Conservation (phyloP, 2,113 vertebrate species). For the Grus americana region DNA sequence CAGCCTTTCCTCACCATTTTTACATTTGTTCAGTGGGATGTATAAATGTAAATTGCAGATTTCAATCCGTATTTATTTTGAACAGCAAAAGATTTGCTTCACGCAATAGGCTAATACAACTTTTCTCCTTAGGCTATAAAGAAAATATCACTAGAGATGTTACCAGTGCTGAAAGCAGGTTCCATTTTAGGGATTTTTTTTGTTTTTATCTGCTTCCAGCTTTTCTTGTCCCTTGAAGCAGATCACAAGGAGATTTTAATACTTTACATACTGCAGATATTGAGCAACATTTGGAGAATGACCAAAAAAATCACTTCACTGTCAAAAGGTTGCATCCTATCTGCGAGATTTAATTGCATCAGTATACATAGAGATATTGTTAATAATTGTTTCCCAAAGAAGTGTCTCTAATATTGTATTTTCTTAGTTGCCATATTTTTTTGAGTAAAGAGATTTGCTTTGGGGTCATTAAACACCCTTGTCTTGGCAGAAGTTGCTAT, state of each 20-base stretch:
- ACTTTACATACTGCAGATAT: background rate
- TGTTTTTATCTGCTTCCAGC: constrained; percentile 17
- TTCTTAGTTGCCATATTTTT: background rate
- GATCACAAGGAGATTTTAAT: constrained; percentile 26
- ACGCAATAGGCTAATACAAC: background rate
- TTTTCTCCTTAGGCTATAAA: constrained; percentile 2
- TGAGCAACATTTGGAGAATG: constrained; percentile 32
- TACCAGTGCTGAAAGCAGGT: constrained; percentile 1
- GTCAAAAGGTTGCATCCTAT: background rate
- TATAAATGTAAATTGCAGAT: background rate
- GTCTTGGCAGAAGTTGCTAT: background rate
- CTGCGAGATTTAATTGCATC: background rate
- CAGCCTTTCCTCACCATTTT: background rate
- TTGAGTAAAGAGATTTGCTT: background rate
- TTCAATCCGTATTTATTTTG: background rate
- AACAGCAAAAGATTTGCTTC: constrained; percentile 1
- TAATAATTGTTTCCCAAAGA: background rate
- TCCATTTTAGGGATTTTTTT: constrained; percentile 27
- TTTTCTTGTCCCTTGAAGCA: constrained; percentile 37
- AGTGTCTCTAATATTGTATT: background rate
- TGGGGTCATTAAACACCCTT: background rate
- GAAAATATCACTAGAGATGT: background rate
- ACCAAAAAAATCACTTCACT: background rate
- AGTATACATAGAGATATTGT: background rate
- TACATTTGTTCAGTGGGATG: background rate